Percentiles rank a stretch among this genome's conserved stretches.
Evolutionary conservation across 1,140 invertebrate genomes (phyloP).

Genomic region (Lepidurus arcticus): DNA sequence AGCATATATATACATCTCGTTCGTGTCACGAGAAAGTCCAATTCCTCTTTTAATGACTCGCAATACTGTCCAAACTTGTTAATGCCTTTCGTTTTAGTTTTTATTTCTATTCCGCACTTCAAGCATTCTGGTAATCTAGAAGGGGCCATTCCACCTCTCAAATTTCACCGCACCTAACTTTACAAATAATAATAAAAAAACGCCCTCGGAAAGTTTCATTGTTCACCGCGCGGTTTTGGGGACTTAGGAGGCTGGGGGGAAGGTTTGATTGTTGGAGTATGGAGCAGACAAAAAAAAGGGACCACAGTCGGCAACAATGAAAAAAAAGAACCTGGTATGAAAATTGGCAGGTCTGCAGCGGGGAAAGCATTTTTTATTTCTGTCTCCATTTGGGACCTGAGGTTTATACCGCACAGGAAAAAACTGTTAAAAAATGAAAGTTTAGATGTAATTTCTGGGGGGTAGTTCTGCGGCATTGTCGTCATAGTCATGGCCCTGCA

Average conservation of each 20-base stretch:
- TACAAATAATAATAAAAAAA: no score
- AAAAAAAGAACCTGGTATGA: background rate
- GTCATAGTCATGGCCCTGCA: background rate
- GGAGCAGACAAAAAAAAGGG: background rate
- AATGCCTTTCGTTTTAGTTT: background rate
- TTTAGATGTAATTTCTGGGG: background rate
- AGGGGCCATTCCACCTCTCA: no score
- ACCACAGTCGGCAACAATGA: slow-evolving; percentile 1
- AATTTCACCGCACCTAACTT: no score
- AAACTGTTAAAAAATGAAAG: background rate
- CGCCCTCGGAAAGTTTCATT: no score
- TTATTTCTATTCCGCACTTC: background rate
- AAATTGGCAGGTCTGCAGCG: background rate
- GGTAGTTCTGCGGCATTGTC: background rate
- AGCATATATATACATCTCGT: slow-evolving; percentile 8
- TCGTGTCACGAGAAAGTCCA: background rate
- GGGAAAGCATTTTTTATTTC: background rate
- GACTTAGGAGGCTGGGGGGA: no score
- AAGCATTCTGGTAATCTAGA: background rate
- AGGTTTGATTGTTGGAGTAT: background rate
- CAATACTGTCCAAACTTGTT: background rate
- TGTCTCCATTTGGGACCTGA: background rate
- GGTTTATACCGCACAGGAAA: background rate
- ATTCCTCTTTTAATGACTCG: background rate
- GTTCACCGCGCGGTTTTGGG: no score